Evolutionary conservation across 2,113 vertebrate genomes (phyloP), one percentile per base, ranked within the genome.

Genomic region (Hydropotes inermis): DNA sequence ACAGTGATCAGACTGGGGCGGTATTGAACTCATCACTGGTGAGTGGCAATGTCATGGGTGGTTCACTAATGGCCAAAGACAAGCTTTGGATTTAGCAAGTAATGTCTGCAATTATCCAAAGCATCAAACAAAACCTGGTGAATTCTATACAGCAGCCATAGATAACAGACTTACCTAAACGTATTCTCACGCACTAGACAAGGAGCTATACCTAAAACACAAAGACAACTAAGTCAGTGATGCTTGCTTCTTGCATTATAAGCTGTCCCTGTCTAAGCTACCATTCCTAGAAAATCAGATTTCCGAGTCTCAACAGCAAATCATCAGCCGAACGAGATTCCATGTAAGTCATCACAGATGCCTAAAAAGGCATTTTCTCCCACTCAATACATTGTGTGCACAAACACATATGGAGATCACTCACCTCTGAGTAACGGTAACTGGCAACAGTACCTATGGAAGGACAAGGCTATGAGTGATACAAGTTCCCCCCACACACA

Each of bases 311-410:
- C 99, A 99, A 98, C 99, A 99, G 96, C 82, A 98, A 19, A 84
- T 60, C 11, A 98, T 99, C 99, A 99, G 99, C 99, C 99, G 99
- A 99, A 99, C 99, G 99, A 99, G 99, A 99, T 99, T 99, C 99
- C 98, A 99, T 76, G 52, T 39, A 89, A 91, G 76, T 97, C 98
- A 98, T 98, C 98, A 28, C 16, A 39, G 27, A 43, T 12, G 27
- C 33, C 23, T 3, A 23, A 60, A 90, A 50, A 57, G 70, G 61
- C 47, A 36, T 2, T n/a, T 86, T 70, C 19, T 28, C 6, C 33
- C 47, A 36, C 6, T 19, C 14, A 47, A n/a, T 23, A 45, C 12
- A 13, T 0, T 19, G 1, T 17, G 30, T 3, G 0, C 0, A 36
- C 10, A 7, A 52, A 67, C 0, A 36, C 9, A 88, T 0, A 0